Evolutionary conservation across 1,140 invertebrate species (phyloP).

Genomic region (Pseudomyrmex flavicornis): DNA sequence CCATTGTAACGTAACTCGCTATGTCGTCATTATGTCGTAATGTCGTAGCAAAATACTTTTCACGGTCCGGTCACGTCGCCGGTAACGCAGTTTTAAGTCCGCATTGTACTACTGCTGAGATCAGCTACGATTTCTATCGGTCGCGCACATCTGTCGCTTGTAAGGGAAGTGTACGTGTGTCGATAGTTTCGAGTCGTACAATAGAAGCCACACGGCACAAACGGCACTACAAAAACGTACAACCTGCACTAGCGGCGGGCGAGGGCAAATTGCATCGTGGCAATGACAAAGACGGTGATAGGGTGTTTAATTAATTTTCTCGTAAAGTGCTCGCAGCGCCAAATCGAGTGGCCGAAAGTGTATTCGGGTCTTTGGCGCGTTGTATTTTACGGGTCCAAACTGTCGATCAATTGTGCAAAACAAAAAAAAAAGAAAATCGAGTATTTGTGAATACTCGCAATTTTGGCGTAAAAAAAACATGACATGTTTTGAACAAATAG

Average conservation of each 20-base stretch:
- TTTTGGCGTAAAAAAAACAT: not conserved
- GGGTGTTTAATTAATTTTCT: slow-evolving; percentile 53
- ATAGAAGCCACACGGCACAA: slow-evolving; percentile 22
- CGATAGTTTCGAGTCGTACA: slow-evolving; percentile 44
- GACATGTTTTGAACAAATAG: not conserved
- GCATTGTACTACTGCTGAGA: slow-evolving; percentile 49
- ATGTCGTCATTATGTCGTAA: slow-evolving; percentile 7
- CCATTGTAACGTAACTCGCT: no score
- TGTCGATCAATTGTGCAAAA: slow-evolving; percentile 5
- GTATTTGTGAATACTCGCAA: not conserved
- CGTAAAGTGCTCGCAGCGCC: slow-evolving; percentile 16
- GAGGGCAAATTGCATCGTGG: slow-evolving; percentile 31
- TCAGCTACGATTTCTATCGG: slow-evolving; percentile 58
- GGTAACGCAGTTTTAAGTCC: slow-evolving; percentile 39
- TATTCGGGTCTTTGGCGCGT: slow-evolving; percentile 9
- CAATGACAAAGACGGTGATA: slow-evolving; percentile 26
- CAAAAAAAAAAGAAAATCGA: not conserved
- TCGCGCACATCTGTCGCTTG: slow-evolving; percentile 50
- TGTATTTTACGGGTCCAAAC: not conserved
- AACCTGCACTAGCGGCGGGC: not conserved
- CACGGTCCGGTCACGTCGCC: slow-evolving; percentile 32
- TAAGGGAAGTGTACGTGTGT: slow-evolving; percentile 48
- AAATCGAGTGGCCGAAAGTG: slow-evolving; percentile 18
- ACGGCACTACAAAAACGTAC: slow-evolving; percentile 42
- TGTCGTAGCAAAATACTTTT: slow-evolving; percentile 26